Percentiles rank a stretch among this genome's conserved stretches.
Conservation (phyloP, 2,797 vertebrate species). For the Microctenopoma stevenorrisi region DNA sequence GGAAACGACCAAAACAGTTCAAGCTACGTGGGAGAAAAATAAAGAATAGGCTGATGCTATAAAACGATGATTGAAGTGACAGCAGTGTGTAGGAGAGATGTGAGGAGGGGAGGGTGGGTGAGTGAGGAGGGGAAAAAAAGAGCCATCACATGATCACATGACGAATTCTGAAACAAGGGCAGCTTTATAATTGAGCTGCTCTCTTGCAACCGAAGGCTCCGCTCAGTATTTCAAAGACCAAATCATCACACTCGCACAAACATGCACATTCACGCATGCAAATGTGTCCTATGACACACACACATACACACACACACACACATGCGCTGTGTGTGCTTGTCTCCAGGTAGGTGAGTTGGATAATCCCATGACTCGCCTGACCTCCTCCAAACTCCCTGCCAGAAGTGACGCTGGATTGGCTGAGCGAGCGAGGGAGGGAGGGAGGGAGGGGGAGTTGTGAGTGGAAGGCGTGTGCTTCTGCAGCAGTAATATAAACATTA, state of each 20-base stretch:
- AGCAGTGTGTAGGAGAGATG: constrained; percentile 49
- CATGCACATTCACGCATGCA: background rate
- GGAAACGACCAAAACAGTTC: background rate
- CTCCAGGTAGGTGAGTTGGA: constrained; percentile 78
- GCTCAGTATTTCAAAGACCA: constrained; percentile 55
- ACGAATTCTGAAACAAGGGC: constrained; percentile 67
- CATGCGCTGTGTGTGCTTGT: constrained; percentile 50
- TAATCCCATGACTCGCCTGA: constrained; percentile 82
- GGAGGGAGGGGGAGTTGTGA: background rate
- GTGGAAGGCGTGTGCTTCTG: constrained; percentile 34
- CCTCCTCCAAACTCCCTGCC: constrained; percentile 72
- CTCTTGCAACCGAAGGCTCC: constrained; percentile 58
- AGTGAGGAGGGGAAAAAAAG: constrained; percentile 28
- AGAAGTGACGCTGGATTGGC: constrained; percentile 69
- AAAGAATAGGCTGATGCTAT: background rate
- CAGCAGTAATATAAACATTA: constrained; percentile 70
- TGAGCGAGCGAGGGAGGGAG: constrained; percentile 31
- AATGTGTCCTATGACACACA: constrained; percentile 24
- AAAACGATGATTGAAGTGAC: constrained; percentile 48
- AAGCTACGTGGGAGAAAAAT: background rate
- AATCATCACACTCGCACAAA: constrained; percentile 35
- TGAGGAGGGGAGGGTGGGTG: constrained; percentile 25
- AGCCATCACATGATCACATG: constrained; percentile 64
- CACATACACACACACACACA: constrained; percentile 22
- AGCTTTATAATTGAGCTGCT: constrained; percentile 65